Conservation (phyloP, 2,797 vertebrate genomes). For the Lateolabrax maculatus region DNA sequence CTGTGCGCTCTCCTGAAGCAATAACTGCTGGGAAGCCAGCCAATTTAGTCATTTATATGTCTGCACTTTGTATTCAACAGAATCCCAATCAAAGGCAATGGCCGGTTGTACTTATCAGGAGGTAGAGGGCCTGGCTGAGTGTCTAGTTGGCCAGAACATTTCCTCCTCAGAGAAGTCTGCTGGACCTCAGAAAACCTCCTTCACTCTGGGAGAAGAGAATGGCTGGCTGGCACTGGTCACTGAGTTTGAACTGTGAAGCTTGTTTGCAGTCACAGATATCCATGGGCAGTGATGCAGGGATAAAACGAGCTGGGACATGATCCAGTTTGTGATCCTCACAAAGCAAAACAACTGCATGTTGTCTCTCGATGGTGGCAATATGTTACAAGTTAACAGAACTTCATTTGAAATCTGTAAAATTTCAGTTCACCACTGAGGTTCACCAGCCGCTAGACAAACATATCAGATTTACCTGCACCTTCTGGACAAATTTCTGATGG, state of each 20-base stretch:
- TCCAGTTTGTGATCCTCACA: not conserved
- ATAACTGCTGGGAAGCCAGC: conserved; percentile 62
- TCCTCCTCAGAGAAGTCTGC: conserved; percentile 36
- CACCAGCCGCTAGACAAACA: not conserved
- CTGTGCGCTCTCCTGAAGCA: conserved; percentile 26
- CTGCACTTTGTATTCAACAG: conserved; percentile 40
- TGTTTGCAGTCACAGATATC: not conserved
- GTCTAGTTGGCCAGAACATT: conserved; percentile 43
- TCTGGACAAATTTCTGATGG: not conserved
- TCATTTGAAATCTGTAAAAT: not conserved
- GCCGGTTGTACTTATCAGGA: conserved; percentile 53
- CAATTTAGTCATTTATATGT: conserved; percentile 78
- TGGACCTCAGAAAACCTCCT: conserved; percentile 13
- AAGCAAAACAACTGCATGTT: not conserved
- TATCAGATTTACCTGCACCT: too few relatives aligned
- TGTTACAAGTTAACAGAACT: not conserved
- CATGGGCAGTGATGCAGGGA: not conserved
- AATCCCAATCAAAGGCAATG: conserved; percentile 62
- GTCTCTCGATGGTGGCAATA: not conserved
- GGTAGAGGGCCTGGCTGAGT: conserved; percentile 36
- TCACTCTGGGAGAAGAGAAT: conserved; percentile 12
- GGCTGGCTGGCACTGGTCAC: not conserved
- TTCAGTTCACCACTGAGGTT: not conserved
- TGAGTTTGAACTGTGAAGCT: not conserved
- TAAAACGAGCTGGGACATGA: not conserved